Evolutionary conservation across 2,888 invertebrate species (phyloP).

Genomic region (Melanostoma scalare): DNA sequence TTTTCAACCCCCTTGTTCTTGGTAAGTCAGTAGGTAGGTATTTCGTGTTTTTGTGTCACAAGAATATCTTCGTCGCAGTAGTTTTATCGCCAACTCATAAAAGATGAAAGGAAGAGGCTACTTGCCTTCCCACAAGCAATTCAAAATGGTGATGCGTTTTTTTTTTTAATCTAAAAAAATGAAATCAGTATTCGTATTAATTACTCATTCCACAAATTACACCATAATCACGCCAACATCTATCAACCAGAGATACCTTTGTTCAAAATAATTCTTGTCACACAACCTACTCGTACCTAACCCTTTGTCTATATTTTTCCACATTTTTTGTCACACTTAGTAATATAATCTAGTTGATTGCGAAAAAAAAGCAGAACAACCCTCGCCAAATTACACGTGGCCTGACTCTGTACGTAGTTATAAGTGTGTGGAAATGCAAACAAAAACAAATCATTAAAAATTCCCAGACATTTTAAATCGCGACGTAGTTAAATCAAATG

Average conservation of each 20-base stretch:
- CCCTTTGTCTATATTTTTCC: constrained; percentile 18
- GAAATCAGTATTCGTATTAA: constrained; percentile 28
- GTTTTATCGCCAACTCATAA: too few relatives aligned
- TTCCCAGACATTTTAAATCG: constrained; percentile 50
- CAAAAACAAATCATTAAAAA: constrained; percentile 53
- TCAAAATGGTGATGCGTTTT: neutral
- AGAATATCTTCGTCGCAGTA: too few relatives aligned
- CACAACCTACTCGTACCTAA: neutral
- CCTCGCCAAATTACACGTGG: constrained; percentile 26
- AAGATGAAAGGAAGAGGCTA: too few relatives aligned
- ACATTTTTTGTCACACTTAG: constrained; percentile 3
- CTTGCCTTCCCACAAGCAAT: too few relatives aligned
- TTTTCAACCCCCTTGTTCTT: too few relatives aligned
- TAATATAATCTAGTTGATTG: constrained; percentile 10
- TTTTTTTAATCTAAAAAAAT: neutral
- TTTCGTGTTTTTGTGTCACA: too few relatives aligned
- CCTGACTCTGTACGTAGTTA: neutral
- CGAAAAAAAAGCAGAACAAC: neutral
- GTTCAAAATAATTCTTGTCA: neutral
- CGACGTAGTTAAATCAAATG: constrained; percentile 31
- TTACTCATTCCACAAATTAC: constrained; percentile 35
- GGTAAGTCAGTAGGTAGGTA: too few relatives aligned
- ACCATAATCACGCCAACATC: constrained; percentile 18
- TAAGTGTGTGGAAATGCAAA: constrained; percentile 1
- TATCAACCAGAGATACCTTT: constrained; percentile 11